Base-by-base conservation (phyloP, 92 coral and sea anemone species). In the Umimayanthus chanpuru region DNA sequence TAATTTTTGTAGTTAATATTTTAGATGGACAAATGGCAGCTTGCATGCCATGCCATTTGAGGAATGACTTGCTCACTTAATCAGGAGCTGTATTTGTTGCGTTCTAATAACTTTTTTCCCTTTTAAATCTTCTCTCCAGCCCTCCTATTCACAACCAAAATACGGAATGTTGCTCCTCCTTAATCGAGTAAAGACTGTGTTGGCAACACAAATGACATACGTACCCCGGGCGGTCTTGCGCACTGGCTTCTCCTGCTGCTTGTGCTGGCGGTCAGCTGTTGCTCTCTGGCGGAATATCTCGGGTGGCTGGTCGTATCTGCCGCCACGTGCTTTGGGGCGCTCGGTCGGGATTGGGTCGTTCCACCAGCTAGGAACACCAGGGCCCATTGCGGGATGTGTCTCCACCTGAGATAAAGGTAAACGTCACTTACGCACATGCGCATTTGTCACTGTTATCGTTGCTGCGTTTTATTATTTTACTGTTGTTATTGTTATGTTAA, bases 301-400 rank as follows among this genome's bases (percentile, higher is more conserved):
- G 39, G 71, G 21, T 9, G 70, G 71, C 41, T 80, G 84, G 25
- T 80, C 84, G 12, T 14, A 25, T n/a, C 84, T 65, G 7, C 72
- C 26, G 14, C 41, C 56, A 18, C 47, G 56, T 6, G 84, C 84
- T 40, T 80, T 80, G 25, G 84, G 84, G 70, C 84, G 70, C 47
- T 55, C 70, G 12, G 68, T 29, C 14, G 84, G 84, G 15, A 80
- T 80, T 55, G 84, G 84, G 71, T 80, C 70, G 49, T 80, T 55
- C 84, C 84, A 80, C 84, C 84, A 80, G 67, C 84, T 80, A 3
- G 84, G 84, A 20, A 80, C 84, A 23, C 82, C 84, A 2, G 84
- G 41, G 56, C 72, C 44, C 72, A 56, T 80, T 30, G 84, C 70
- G 61, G 84, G 71, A 30, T 80, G 58, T 5, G 84, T 18, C 30